phyloP scores from a whole-genome alignment of 2,888 invertebrate species.

The Rhagonycha fulva region DNA sequence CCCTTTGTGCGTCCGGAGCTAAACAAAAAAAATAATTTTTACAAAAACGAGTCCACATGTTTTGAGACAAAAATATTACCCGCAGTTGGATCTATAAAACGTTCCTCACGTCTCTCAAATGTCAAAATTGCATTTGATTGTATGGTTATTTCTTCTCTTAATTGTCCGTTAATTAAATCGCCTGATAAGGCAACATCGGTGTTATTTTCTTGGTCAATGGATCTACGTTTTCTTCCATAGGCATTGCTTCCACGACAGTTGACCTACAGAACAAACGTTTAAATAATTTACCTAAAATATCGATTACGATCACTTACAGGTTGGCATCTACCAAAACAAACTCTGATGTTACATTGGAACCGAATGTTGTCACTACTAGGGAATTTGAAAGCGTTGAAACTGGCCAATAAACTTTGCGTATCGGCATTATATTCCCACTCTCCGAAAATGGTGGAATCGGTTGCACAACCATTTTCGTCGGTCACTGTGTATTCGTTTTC shows the following conservation, averaged over 20 bases:
- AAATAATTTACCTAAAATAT: background rate
- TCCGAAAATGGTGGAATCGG: slow-evolving; percentile 89
- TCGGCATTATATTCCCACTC: slow-evolving; percentile 91
- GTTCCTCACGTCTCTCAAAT: slow-evolving; percentile 82
- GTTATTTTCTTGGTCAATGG: slow-evolving; percentile 60
- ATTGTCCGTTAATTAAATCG: slow-evolving; percentile 71
- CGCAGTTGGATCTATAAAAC: slow-evolving; percentile 78
- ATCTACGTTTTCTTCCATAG: slow-evolving; percentile 80
- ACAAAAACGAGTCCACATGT: background rate
- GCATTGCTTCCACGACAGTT: slow-evolving; percentile 92
- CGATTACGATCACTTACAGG: slow-evolving; percentile 66
- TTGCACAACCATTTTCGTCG: slow-evolving; percentile 92
- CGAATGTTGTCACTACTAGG: slow-evolving; percentile 91
- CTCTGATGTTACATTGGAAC: slow-evolving; percentile 94
- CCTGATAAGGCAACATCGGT: slow-evolving; percentile 65
- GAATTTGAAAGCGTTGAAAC: slow-evolving; percentile 94
- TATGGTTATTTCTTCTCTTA: slow-evolving; percentile 91
- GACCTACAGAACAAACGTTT: slow-evolving; percentile 60
- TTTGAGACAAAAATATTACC: slow-evolving; percentile 54
- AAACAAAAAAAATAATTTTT: slow-evolving; percentile 38
- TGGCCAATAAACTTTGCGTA: slow-evolving; percentile 81
- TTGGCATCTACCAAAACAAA: slow-evolving; percentile 94
- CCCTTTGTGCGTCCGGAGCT: slow-evolving; percentile 62
- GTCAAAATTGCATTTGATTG: slow-evolving; percentile 91
- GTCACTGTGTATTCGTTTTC: slow-evolving; percentile 93